Conservation (phyloP, 2,113 vertebrate species). For the Carlito syrichta region DNA sequence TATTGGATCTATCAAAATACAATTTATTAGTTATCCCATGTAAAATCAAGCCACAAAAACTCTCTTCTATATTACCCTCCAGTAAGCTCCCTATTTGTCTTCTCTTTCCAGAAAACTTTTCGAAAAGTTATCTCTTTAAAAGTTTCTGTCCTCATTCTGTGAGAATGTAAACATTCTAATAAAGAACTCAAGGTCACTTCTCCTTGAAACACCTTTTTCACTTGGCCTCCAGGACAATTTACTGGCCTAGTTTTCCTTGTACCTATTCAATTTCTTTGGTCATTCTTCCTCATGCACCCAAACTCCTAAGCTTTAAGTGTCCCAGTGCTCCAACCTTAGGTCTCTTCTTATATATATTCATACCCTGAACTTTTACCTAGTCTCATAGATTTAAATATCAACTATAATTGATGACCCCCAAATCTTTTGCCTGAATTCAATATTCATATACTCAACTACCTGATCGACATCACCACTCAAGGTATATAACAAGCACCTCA, state of each 20-base stretch:
- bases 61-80: not conserved
- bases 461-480: not conserved
- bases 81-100: not conserved
- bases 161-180: not conserved
- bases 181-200: not conserved
- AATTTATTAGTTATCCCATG: not conserved
- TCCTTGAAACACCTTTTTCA: not conserved
- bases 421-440: not conserved
- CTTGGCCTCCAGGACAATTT: not conserved
- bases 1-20: not conserved
- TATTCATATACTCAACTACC: not conserved
- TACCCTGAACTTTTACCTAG: not conserved
- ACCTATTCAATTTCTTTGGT: not conserved
- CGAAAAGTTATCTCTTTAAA: not conserved
- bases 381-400: not conserved
- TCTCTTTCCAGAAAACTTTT: not conserved
- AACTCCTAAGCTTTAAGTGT: not conserved
- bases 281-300: not conserved
- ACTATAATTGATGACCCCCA: not conserved
- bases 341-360: not conserved
- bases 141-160: not conserved
- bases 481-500: not conserved
- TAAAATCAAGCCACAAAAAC: not conserved
- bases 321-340: not conserved
- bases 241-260: not conserved